Evolutionary conservation across 1,140 invertebrate genomes (phyloP).

Genomic region (Drosophila bipectinata): DNA sequence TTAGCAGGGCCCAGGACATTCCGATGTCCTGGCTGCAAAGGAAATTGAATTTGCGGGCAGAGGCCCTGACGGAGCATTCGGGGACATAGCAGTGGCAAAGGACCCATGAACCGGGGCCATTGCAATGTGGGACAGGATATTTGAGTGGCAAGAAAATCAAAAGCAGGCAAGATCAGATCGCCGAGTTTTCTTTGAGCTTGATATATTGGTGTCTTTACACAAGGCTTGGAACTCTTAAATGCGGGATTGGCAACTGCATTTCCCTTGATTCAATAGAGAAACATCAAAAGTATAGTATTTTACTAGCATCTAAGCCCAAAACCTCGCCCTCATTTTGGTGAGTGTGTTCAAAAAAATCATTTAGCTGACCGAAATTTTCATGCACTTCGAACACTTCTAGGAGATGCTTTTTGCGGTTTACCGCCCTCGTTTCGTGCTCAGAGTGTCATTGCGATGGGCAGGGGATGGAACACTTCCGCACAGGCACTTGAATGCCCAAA

Average conservation of each 20-base stretch:
- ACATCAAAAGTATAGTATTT: no score
- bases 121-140: conserved; percentile 39
- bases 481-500: conserved; percentile 75
- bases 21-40: conserved; percentile 59
- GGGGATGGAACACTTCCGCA: conserved; percentile 60
- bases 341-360: conserved; percentile 5
- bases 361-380: conserved; percentile 29
- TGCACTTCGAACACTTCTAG: conserved; percentile 60
- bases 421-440: conserved; percentile 40
- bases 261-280: no score
- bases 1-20: conserved; percentile 29
- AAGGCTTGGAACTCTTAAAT: no score
- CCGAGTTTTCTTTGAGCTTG: conserved; percentile 22
- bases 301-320: no score
- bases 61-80: neutral
- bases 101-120: neutral
- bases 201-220: conserved; percentile 2
- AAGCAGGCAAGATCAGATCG: conserved; percentile 14
- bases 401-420: conserved; percentile 49
- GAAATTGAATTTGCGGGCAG: conserved; percentile 72
- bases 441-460: conserved; percentile 54
- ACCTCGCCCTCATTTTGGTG: no score
- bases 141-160: conserved; percentile 37
- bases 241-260: no score
- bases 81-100: neutral